Conservation (phyloP, 2,797 vertebrate genomes). For the Danio tinwini region DNA sequence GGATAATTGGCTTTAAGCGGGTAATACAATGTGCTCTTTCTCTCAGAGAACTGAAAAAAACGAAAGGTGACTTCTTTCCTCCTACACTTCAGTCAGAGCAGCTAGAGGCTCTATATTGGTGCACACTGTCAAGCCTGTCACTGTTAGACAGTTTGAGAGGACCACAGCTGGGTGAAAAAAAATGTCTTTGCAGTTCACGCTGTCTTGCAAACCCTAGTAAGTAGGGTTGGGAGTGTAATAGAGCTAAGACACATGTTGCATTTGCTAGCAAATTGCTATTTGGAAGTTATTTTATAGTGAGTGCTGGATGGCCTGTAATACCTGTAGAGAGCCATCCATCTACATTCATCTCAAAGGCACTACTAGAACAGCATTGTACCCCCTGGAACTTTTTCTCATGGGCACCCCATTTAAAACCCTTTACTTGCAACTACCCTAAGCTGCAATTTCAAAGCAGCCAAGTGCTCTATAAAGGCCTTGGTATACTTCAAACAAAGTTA, state of each 20-base stretch:
- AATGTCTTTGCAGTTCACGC: conserved; percentile 25
- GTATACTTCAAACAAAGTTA: too few species aligned
- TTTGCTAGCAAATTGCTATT: conserved; percentile 37
- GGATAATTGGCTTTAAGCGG: conserved; percentile 32
- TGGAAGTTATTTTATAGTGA: not conserved
- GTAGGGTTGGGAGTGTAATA: conserved; percentile 33
- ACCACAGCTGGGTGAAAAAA: conserved; percentile 37
- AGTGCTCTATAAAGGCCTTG: too few species aligned
- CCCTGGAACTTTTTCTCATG: conserved; percentile 15
- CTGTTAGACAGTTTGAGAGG: conserved; percentile 34
- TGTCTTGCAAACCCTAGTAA: conserved; percentile 31
- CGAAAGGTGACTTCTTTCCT: conserved; percentile 23
- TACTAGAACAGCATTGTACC: not conserved
- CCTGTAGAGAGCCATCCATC: not conserved
- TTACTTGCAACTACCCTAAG: not conserved
- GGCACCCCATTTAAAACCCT: not conserved
- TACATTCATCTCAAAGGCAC: conserved; percentile 1
- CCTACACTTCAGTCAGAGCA: conserved; percentile 31
- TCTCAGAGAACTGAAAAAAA: conserved; percentile 27
- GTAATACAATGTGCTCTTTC: conserved; percentile 31
- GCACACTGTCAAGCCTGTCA: conserved; percentile 40
- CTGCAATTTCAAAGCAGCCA: not conserved
- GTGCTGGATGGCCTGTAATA: conserved; percentile 4
- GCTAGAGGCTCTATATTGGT: conserved; percentile 41
- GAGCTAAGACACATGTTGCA: conserved; percentile 30